phyloP scores from a whole-genome alignment of 1,140 invertebrate species.

The Heliothis subflexa region DNA sequence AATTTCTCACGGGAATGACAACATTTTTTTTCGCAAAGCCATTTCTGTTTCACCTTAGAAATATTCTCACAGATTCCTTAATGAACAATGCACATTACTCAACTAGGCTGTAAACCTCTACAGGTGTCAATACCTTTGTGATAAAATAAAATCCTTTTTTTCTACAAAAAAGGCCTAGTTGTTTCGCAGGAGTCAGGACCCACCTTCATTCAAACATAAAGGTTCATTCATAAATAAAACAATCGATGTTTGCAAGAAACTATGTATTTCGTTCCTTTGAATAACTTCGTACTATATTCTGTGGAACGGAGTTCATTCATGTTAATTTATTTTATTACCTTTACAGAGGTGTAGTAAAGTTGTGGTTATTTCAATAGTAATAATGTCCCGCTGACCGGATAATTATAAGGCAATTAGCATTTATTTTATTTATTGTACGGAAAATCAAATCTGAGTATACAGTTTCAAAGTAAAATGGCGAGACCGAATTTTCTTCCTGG shows the following conservation, averaged over 20 bases:
- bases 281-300: conserved; percentile 16
- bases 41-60: conserved; percentile 13
- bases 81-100: conserved; percentile 34
- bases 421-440: background rate
- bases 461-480: background rate
- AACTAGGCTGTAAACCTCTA: conserved; percentile 35
- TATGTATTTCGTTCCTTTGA: conserved; percentile 33
- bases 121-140: conserved; percentile 46
- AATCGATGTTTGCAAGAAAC: conserved; percentile 31
- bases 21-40: conserved; percentile 36
- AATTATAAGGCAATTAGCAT: background rate
- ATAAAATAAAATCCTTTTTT: conserved; percentile 41
- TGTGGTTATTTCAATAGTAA: conserved; percentile 17
- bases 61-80: conserved; percentile 34
- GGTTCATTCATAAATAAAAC: conserved; percentile 43
- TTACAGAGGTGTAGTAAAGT: conserved; percentile 24
- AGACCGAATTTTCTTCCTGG: background rate
- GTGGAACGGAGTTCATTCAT: conserved; percentile 31
- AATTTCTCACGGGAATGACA: conserved; percentile 44
- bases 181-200: conserved; percentile 5
- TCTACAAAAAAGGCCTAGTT: conserved; percentile 26
- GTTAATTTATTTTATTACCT: conserved; percentile 6
- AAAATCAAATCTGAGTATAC: background rate
- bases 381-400: background rate
- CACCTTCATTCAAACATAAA: conserved; percentile 39